These are phyloP conservation scores for Stenurella melanura DNA, from an alignment of 2,888 invertebrate species.

Conservation along the genomic window DNA sequence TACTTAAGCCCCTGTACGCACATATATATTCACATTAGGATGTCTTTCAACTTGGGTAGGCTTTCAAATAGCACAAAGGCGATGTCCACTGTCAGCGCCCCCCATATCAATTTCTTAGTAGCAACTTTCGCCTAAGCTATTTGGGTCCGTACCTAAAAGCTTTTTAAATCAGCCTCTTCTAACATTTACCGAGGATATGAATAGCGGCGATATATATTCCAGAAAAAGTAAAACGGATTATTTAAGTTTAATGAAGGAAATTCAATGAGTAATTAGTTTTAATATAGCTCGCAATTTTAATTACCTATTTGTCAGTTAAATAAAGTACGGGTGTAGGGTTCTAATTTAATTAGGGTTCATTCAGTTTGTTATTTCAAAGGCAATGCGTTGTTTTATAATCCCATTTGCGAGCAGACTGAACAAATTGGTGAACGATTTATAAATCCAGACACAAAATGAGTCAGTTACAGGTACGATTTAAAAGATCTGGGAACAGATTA, in stretches of 20 bases:
- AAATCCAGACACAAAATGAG: not conserved
- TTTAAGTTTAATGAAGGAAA: constrained; percentile 24
- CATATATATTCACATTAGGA: constrained; percentile 33
- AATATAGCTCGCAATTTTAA: constrained; percentile 9
- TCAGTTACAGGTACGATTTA: not conserved
- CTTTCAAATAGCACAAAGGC: constrained; percentile 28
- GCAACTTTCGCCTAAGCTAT: constrained; percentile 22
- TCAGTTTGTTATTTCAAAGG: constrained; percentile 19
- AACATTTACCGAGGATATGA: constrained; percentile 18
- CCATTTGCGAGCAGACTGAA: not conserved
- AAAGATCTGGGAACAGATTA: not conserved
- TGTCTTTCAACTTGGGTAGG: constrained; percentile 21
- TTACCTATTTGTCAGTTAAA: constrained; percentile 31
- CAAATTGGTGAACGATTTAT: constrained; percentile 11
- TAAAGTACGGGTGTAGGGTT: constrained; percentile 21
- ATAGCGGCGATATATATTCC: constrained; percentile 22
- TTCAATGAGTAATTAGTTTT: constrained; percentile 19
- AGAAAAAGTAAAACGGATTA: constrained; percentile 22
- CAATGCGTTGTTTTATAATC: constrained; percentile 8
- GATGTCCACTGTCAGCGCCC: constrained; percentile 27
- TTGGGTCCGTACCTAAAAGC: constrained; percentile 18
- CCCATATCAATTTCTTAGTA: constrained; percentile 26
- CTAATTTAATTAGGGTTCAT: constrained; percentile 11
- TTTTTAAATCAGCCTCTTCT: constrained; percentile 28
- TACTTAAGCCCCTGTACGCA: constrained; percentile 3